A percentile compares a stretch with the other conserved stretches of the same genome.
These are phyloP conservation scores for Sesamia inferens DNA, from an alignment of 2,888 invertebrate species.

Conservation along the genomic window DNA sequence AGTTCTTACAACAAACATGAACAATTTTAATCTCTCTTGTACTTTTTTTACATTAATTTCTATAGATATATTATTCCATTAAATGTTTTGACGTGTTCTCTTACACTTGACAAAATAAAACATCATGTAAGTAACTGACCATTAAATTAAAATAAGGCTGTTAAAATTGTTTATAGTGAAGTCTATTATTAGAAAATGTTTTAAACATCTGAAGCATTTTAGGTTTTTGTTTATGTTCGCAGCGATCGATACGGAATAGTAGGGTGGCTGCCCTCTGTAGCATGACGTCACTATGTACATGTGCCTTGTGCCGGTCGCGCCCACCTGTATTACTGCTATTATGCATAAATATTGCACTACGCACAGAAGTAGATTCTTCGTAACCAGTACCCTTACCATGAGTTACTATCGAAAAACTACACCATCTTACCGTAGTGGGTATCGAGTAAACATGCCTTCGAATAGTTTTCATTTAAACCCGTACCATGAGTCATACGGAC, in stretches of 20 bases:
- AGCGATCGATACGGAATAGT: constrained; percentile 64
- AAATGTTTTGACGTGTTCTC: not conserved
- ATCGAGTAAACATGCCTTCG: no score
- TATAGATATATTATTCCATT: not conserved
- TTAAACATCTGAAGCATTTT: constrained; percentile 7
- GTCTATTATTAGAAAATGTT: constrained; percentile 14
- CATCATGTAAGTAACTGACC: not conserved
- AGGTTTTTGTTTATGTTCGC: constrained; percentile 37
- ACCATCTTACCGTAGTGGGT: no score
- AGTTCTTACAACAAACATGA: not conserved
- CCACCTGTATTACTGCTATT: constrained; percentile 60
- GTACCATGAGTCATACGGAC: no score
- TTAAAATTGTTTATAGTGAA: not conserved
- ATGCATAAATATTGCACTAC: constrained; percentile 53
- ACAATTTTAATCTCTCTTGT: not conserved
- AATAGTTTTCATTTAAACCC: no score
- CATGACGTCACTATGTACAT: constrained; percentile 68
- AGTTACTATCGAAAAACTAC: no score
- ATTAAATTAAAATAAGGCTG: not conserved
- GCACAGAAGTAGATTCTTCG: constrained; percentile 52
- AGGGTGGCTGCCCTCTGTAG: constrained; percentile 69
- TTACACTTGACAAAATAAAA: constrained; percentile 4
- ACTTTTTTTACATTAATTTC: not conserved
- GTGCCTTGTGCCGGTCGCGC: constrained; percentile 57
- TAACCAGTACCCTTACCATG: no score